phyloP scores from a whole-genome alignment of 2,888 invertebrate species.

The Parasteatoda lunata region DNA sequence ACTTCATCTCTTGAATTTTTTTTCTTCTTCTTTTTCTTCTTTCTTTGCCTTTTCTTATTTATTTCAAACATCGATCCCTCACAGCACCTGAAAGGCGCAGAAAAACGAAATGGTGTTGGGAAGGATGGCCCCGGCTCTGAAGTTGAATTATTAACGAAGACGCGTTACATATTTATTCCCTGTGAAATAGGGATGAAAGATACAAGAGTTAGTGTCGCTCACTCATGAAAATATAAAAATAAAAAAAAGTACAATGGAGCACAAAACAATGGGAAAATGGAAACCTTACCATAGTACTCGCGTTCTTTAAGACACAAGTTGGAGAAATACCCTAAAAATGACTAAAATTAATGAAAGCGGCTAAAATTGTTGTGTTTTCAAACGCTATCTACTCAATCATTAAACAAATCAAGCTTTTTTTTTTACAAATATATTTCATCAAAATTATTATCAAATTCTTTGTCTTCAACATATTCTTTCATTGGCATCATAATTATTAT shows the following conservation, averaged over 20 bases:
- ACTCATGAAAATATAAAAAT: neutral
- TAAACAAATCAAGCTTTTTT: no score
- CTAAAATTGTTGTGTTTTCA: no score
- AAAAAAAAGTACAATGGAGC: neutral
- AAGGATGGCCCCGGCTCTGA: conserved; percentile 25
- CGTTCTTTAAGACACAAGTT: no score
- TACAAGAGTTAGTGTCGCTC: conserved; percentile 7
- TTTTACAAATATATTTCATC: no score
- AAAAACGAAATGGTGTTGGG: conserved; percentile 34
- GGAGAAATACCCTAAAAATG: no score
- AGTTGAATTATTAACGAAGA: conserved; percentile 64
- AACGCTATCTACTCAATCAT: no score
- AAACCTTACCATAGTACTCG: neutral
- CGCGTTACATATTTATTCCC: conserved; percentile 66
- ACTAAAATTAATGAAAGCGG: no score
- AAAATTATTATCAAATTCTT: no score
- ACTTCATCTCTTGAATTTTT: conserved; percentile 30
- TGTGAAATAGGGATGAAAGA: conserved; percentile 51
- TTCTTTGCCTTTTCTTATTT: conserved; percentile 42
- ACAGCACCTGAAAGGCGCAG: conserved; percentile 48
- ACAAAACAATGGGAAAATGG: neutral
- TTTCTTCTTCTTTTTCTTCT: conserved; percentile 1
- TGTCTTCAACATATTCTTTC: no score
- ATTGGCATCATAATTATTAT: no score
- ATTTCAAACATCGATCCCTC: conserved; percentile 66